Evolutionary conservation across 2,797 vertebrate genomes (phyloP), one percentile per base, ranked within the genome.

Genomic region (Lepilemur septentrionalis): DNA sequence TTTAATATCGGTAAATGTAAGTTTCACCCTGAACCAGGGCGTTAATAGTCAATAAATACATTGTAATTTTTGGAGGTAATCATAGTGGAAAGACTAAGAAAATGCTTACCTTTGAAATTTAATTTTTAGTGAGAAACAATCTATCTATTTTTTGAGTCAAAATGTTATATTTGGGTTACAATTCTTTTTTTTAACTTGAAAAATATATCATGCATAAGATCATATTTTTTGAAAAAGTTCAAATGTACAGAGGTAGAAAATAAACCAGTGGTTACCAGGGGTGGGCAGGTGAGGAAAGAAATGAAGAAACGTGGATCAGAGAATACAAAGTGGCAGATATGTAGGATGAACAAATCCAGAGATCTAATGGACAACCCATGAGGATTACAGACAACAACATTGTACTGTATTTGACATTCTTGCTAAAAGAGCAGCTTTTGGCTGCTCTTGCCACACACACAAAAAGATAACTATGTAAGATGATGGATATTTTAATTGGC

Each of bases 1-100:
- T 89, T 93, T 95, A 78, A 75, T 80, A 93, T 89, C 67, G 93
- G 82, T 55, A 90, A 88, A 76, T 95, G 30, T 82, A 86, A 80
- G 57, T 76, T 92, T 93, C n/a, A 69, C 59, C 41, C 11, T 14
- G 55, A 94, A 61, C 30, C 9, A 79, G n/a, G 43, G 35, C 95
- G 59, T 88, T 81, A 57, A 92, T 10, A 88, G 65, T 81, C 65
- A 93, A 83, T 73, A 89, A 87, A 48, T n/a, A 59, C 22, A 35
- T 67, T 65, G 5, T 80, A 76, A 89, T 72, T 95, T 89, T 22
- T 72, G 89, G 91, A 91, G 48, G 61, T 85, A 69, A 52, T 91
- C 57, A 52, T 22, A 12, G 18, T 67, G 2, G 59, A 75, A 93
- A 61, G 43, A 61, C 32, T 59, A 61, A 73, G 76, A 88, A 94